Conservation (phyloP, 1,140 invertebrate genomes). For the Drosophila saltans region DNA sequence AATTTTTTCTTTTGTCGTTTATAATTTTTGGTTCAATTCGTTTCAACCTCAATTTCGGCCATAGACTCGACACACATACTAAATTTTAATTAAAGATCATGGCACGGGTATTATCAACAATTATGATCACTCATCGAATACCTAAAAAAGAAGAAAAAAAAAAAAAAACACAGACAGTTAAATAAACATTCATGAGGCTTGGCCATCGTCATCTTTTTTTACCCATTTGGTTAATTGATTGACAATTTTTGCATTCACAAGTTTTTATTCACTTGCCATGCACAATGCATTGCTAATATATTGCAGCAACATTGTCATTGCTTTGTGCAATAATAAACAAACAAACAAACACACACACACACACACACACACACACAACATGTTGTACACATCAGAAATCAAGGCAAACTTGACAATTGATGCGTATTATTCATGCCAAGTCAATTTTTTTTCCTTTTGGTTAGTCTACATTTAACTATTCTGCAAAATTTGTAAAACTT, state of each 20-base stretch:
- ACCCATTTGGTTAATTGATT: constrained; percentile 56
- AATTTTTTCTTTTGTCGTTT: neutral
- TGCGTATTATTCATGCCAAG: constrained; percentile 31
- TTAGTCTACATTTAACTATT: constrained; percentile 5
- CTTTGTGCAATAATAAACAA: constrained; percentile 52
- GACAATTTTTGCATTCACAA: constrained; percentile 59
- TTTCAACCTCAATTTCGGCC: neutral
- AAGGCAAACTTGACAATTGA: constrained; percentile 27
- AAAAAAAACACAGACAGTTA: neutral
- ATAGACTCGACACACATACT: neutral
- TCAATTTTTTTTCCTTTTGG: constrained; percentile 14
- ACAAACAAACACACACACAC: neutral
- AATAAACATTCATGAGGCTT: constrained; percentile 33
- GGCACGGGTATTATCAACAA: constrained; percentile 31
- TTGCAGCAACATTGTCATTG: constrained; percentile 53
- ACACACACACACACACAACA: neutral
- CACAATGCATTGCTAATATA: constrained; percentile 42
- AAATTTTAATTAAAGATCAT: constrained; percentile 37
- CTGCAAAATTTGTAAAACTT: neutral
- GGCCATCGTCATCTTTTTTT: constrained; percentile 16
- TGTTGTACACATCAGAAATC: neutral
- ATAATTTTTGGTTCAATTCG: neutral
- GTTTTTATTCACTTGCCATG: constrained; percentile 49
- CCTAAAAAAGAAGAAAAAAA: no score
- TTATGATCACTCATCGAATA: constrained; percentile 26